These are phyloP conservation scores for Pseudochirops corinnae DNA, from an alignment of 2,797 vertebrate genomes.

Conservation along the genomic window DNA sequence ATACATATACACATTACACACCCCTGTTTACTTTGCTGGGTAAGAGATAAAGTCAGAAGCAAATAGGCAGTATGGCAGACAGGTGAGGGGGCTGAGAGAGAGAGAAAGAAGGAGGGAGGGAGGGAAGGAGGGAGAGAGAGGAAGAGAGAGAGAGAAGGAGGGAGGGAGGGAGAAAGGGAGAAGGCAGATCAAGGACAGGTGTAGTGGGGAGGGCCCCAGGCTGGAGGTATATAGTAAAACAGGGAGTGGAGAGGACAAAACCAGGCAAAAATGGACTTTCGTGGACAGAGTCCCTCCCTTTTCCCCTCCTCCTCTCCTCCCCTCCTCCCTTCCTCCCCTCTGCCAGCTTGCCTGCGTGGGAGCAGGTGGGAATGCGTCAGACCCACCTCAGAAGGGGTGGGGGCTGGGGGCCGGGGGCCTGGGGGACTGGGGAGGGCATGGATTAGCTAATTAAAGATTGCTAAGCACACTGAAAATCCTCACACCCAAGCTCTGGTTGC, in stretches of 20 bases:
- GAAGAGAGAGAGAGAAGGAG: neutral
- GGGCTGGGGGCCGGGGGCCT: constrained; percentile 65
- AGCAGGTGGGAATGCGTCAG: constrained; percentile 67
- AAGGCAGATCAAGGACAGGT: constrained; percentile 41
- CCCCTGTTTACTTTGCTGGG: neutral
- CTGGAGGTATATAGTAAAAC: neutral
- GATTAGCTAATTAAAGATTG: constrained; percentile 77
- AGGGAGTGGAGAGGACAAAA: neutral
- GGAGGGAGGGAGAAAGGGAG: neutral
- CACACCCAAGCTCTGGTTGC: neutral
- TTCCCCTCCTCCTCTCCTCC: neutral
- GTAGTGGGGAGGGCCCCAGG: neutral
- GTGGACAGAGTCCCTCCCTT: neutral
- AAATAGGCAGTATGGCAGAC: neutral
- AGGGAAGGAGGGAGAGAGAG: neutral
- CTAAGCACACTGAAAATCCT: constrained; percentile 67
- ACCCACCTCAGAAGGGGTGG: constrained; percentile 69
- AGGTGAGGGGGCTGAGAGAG: neutral
- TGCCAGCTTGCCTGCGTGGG: neutral
- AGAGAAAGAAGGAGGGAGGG: neutral
- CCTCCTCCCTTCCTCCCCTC: neutral
- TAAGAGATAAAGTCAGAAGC: neutral
- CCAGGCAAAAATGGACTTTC: neutral
- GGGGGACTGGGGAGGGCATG: neutral
- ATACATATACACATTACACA: neutral